Evolutionary conservation across 1,140 invertebrate genomes (phyloP).

Genomic region (Galleria mellonella): DNA sequence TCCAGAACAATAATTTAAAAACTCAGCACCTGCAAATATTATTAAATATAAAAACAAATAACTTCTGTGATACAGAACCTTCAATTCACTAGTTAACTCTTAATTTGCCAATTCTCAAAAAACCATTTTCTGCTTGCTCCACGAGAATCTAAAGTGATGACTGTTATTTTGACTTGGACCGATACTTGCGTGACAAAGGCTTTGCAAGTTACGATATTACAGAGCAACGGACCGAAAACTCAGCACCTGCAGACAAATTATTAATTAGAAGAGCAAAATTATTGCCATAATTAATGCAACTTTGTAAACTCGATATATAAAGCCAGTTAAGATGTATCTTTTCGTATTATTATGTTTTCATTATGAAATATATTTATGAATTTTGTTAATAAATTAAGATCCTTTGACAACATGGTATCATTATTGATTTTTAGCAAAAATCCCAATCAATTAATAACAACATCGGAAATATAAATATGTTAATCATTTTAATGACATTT

Average conservation of each 20-base stretch:
- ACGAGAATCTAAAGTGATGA: slow-evolving; percentile 49
- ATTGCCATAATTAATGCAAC: too few relatives aligned
- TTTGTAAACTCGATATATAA: slow-evolving; percentile 23
- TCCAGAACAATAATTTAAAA: slow-evolving; percentile 10
- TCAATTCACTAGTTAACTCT: too few relatives aligned
- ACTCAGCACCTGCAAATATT: slow-evolving; percentile 10
- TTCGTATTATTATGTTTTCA: too few relatives aligned
- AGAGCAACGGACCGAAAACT: slow-evolving; percentile 12
- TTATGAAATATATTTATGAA: too few relatives aligned
- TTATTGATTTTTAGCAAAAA: too few relatives aligned
- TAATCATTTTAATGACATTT: too few relatives aligned
- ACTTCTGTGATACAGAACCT: too few relatives aligned
- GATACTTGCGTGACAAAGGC: slow-evolving; percentile 47
- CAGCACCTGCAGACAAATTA: slow-evolving; percentile 11
- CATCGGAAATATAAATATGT: too few relatives aligned
- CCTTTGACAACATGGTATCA: too few relatives aligned
- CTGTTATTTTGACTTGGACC: slow-evolving; percentile 64
- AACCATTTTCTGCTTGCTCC: slow-evolving; percentile 26
- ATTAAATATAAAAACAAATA: slow-evolving; percentile 1
- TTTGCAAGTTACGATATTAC: slow-evolving; percentile 4
- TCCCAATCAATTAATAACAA: too few relatives aligned
- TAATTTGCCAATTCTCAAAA: too few relatives aligned
- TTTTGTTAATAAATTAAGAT: too few relatives aligned
- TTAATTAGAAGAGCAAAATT: slow-evolving; percentile 1
- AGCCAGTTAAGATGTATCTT: slow-evolving; percentile 5